A percentile compares a stretch with the other conserved stretches of the same genome.
phyloP scores from a whole-genome alignment of 2,113 vertebrate species.

The Hydropotes inermis region DNA sequence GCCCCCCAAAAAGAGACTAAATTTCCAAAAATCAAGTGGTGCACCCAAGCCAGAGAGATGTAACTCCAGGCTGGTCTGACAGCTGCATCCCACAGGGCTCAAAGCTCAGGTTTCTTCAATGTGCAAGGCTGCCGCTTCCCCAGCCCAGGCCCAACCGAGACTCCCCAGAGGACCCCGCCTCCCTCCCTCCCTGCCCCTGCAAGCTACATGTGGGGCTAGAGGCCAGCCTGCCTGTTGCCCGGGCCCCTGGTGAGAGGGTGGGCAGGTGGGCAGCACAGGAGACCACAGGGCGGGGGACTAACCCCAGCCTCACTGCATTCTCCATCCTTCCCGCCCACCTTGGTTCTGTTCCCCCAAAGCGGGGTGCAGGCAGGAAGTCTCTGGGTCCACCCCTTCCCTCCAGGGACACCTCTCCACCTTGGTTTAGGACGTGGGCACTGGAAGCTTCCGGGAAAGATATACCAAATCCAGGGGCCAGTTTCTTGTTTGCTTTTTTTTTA shows the following conservation, averaged over 20 bases:
- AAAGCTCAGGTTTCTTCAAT: rapidly evolving
- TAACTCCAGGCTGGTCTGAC: rapidly evolving
- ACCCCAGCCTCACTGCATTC: rapidly evolving
- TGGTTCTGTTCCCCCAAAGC: neutral
- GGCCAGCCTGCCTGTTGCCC: neutral
- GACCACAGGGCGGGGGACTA: neutral
- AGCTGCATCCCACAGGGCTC: rapidly evolving
- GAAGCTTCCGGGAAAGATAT: neutral
- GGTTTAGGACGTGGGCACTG: neutral
- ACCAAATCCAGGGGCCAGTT: neutral
- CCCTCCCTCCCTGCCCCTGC: neutral
- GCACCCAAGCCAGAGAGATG: rapidly evolving
- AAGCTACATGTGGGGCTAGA: neutral
- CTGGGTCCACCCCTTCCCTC: neutral
- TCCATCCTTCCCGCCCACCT: rapidly evolving
- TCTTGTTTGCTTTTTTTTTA: neutral
- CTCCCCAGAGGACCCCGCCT: neutral
- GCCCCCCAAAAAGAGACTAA: neutral
- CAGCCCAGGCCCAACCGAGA: neutral
- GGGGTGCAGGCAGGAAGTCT: neutral
- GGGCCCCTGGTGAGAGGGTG: neutral
- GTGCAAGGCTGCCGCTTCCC: neutral
- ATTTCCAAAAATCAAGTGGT: neutral
- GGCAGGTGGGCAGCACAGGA: neutral
- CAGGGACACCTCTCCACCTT: neutral